Conservation (phyloP, 2,888 invertebrate species). For the Diplolepis rosae region DNA sequence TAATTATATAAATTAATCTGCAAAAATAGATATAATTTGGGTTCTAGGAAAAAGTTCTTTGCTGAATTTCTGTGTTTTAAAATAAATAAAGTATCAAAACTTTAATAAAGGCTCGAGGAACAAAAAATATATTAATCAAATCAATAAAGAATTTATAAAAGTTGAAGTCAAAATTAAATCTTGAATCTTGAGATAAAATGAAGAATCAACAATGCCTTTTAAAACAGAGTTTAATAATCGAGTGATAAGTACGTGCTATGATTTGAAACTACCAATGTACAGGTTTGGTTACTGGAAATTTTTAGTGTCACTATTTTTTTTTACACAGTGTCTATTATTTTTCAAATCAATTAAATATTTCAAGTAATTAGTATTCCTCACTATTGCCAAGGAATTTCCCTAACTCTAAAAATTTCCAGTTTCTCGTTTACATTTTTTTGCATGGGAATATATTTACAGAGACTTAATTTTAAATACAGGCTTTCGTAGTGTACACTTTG, state of each 20-base stretch:
- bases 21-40: too few relatives aligned
- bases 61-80: too few relatives aligned
- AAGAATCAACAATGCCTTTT: constrained; percentile 22
- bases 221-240: constrained; percentile 49
- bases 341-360: not conserved
- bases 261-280: constrained; percentile 52
- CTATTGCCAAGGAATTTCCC: not conserved
- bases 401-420: constrained; percentile 17
- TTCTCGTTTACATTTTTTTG: constrained; percentile 36
- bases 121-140: too few relatives aligned
- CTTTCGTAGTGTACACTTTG: constrained; percentile 52
- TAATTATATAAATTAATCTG: too few relatives aligned
- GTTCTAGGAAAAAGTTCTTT: too few relatives aligned
- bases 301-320: constrained; percentile 26
- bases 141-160: too few relatives aligned
- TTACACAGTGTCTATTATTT: not conserved
- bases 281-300: constrained; percentile 43
- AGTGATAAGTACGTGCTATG: constrained; percentile 56
- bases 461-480: constrained; percentile 56
- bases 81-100: too few relatives aligned
- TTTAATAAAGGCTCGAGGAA: too few relatives aligned
- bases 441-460: constrained; percentile 58
- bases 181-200: not conserved
- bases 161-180: too few relatives aligned
- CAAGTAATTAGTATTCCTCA: not conserved